Base-by-base conservation (phyloP, 2,888 invertebrate species). In the Lucinisca nassula region DNA sequence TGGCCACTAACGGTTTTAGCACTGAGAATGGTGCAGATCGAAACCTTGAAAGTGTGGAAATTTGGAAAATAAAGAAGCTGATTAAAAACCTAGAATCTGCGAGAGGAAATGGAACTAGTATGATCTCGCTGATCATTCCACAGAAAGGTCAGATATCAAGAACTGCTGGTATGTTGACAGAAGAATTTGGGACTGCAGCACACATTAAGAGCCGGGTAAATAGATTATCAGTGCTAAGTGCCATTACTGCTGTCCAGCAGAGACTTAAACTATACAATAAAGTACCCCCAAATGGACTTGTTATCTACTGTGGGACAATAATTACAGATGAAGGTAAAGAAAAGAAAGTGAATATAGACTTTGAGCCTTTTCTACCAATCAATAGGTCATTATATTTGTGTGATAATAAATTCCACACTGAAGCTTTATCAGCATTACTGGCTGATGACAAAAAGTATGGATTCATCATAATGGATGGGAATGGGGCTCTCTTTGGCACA, bases 11-110 rank as follows among this genome's bases (percentile, higher is more conserved):
- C 49, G 74, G 74, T 35, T 72, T 35, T 21, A 37, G 37, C 35
- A 21, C 14, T 35, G 35, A 35, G 32, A 12, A 4, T 6, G 27
- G 32, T 35, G 40, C 40, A 6, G 49, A 74, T 24, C 24, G 90
- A 80, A 92, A 99, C 93, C 99, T 99, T 97, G 98, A 99, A 96
- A 99, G 99, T 98, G 99, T 99, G 90, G 99, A 99, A 97, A 99
- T 99, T 97, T 99, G 99, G 99, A 99, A 99, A 97, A 99, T 99
- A 97, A 99, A 99, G 97, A 99, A 99, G 97, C 98, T 99, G 93
- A 99, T 99, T 96, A 99, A 99, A 97, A 99, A 99, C 97, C 97
- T 99, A 97, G 99, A 99, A 97, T 98, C 99, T 97, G 99, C 99
- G 72, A 97, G 99, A 97, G 99, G 99, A 99, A 99, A 99, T 97